A percentile compares a stretch with the other conserved stretches of the same genome.
Conservation (phyloP, 2,888 invertebrate genomes). For the Galeruca laticollis region DNA sequence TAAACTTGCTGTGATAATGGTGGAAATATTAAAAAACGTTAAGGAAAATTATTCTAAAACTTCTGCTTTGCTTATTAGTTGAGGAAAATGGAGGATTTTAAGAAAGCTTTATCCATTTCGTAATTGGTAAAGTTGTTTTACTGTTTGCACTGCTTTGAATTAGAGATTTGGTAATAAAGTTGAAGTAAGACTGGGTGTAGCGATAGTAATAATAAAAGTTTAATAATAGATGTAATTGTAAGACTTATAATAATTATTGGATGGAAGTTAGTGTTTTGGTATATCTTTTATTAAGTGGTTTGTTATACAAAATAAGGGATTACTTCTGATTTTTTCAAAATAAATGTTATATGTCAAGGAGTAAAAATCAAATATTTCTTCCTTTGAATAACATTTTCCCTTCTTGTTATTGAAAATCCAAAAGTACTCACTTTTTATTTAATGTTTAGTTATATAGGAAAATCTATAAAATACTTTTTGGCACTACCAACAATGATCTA, state of each 20-base stretch:
- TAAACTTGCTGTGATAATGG: conserved; percentile 30
- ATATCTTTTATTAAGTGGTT: conserved; percentile 10
- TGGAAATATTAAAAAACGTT: conserved; percentile 16
- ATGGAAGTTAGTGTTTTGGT: conserved; percentile 51
- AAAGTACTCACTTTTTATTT: too few relatives aligned
- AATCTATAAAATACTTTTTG: too few relatives aligned
- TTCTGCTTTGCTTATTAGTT: conserved; percentile 33
- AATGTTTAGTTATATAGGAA: too few relatives aligned
- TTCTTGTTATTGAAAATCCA: too few relatives aligned
- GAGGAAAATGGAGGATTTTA: conserved; percentile 18
- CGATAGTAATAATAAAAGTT: conserved; percentile 55
- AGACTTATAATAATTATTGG: conserved; percentile 53
- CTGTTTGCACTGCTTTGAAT: conserved; percentile 41
- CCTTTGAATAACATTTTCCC: too few relatives aligned
- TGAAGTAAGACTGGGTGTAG: conserved; percentile 59
- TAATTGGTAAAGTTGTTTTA: conserved; percentile 30
- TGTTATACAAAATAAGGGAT: neutral
- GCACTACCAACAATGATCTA: too few relatives aligned
- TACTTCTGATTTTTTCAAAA: neutral
- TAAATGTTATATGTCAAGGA: neutral
- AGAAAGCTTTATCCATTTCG: conserved; percentile 22
- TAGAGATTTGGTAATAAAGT: conserved; percentile 46
- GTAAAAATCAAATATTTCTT: too few relatives aligned
- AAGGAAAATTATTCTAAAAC: conserved; percentile 9
- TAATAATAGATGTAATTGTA: conserved; percentile 54